Percentiles rank a stretch among this genome's conserved stretches.
phyloP scores from a whole-genome alignment of 2,113 vertebrate genomes.

The Rattus rattus region DNA sequence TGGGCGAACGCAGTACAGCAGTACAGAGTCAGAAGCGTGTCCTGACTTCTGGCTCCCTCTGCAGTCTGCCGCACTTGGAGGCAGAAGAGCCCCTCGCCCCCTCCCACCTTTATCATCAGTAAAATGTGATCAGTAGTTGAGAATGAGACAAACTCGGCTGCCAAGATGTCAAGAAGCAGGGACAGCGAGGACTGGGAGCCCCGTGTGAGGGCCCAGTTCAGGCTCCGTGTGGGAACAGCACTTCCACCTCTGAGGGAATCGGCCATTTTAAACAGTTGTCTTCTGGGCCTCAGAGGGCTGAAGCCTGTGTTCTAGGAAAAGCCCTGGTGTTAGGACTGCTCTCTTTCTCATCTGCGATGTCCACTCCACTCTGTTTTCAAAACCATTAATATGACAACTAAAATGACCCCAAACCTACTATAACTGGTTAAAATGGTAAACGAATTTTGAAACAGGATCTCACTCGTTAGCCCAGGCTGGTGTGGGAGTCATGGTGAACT shows the following conservation, averaged over 20 bases:
- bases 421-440: not conserved
- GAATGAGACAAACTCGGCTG: not conserved
- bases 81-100: not conserved
- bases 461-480: not conserved
- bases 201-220: not conserved
- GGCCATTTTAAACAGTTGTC: not conserved
- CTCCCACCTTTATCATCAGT: not conserved
- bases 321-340: not conserved
- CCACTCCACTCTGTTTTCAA: not conserved
- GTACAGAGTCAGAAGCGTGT: not conserved
- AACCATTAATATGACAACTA: not conserved
- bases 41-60: not conserved
- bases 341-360: not conserved
- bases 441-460: no score
- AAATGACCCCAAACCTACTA: conserved; percentile 7
- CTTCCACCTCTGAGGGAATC: not conserved
- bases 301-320: not conserved
- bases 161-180: rapidly evolving
- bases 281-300: not conserved
- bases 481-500: not conserved
- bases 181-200: not conserved
- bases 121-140: no score
- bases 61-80: not conserved
- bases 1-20: not conserved
- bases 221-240: not conserved